Percentiles rank a stretch among this genome's conserved stretches.
Conservation (phyloP, 2,888 invertebrate species). For the Lepeophtheirus nordmannii region DNA sequence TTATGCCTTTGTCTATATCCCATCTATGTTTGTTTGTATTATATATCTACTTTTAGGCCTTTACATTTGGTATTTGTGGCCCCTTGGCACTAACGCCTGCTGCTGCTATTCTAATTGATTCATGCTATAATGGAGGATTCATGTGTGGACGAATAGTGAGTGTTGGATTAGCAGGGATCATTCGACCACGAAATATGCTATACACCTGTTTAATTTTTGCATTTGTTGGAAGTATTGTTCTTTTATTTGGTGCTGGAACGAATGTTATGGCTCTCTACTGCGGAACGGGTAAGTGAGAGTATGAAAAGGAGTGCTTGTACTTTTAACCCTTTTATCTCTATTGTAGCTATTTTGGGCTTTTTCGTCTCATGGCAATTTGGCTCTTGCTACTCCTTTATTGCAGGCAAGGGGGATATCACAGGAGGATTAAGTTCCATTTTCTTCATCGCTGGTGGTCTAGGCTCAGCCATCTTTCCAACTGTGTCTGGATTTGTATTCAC, state of each 20-base stretch:
- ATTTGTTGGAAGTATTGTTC: conserved; percentile 4
- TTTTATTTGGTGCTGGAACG: neutral
- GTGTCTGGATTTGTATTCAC: conserved; percentile 21
- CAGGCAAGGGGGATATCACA: conserved; percentile 21
- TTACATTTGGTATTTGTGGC: conserved; percentile 17
- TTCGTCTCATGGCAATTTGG: conserved; percentile 25
- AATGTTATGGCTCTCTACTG: conserved; percentile 8
- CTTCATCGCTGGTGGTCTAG: conserved; percentile 17
- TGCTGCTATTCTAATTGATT: conserved; percentile 17
- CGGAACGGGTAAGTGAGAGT: conserved; percentile 11
- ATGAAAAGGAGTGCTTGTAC: too few species aligned
- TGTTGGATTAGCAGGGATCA: conserved; percentile 9
- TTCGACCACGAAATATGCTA: conserved; percentile 15
- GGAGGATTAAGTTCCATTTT: conserved; percentile 18
- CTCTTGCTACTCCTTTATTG: conserved; percentile 19
- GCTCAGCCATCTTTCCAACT: conserved; percentile 10
- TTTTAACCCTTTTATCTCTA: too few species aligned
- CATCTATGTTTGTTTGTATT: too few species aligned
- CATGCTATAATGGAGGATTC: conserved; percentile 23
- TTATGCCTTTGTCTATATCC: too few species aligned
- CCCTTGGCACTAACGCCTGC: conserved; percentile 6
- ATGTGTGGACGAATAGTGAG: conserved; percentile 16
- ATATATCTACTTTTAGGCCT: too few species aligned
- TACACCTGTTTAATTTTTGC: neutral
- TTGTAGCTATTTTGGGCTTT: conserved; percentile 23